Conservation (phyloP, 2,888 invertebrate genomes). For the Clusia tigrina region DNA sequence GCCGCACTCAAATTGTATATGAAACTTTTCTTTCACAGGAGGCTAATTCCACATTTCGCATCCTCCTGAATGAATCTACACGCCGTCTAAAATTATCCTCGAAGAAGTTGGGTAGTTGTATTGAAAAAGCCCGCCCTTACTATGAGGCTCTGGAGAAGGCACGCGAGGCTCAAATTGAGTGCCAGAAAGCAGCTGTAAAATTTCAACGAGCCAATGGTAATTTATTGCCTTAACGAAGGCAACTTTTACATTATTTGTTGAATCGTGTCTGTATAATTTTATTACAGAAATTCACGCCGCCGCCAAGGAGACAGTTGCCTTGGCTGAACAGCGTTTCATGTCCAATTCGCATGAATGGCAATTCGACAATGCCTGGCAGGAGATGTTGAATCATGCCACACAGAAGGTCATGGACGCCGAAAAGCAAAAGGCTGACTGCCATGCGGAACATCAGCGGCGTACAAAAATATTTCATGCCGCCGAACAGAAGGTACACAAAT, state of each 20-base stretch:
- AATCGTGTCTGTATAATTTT: not conserved
- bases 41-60: slow-evolving; percentile 89
- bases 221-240: slow-evolving; percentile 33
- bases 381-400: slow-evolving; percentile 95
- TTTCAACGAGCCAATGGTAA: slow-evolving; percentile 89
- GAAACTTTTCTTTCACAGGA: no score
- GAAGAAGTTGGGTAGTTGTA: slow-evolving; percentile 83
- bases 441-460: slow-evolving; percentile 84
- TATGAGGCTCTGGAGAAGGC: slow-evolving; percentile 85
- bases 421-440: slow-evolving; percentile 86
- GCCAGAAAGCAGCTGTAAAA: slow-evolving; percentile 88
- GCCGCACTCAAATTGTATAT: no score
- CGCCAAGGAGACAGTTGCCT: slow-evolving; percentile 90
- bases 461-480: slow-evolving; percentile 83
- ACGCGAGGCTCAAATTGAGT: slow-evolving; percentile 79
- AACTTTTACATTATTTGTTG: no score
- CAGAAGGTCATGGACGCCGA: slow-evolving; percentile 95
- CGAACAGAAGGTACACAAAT: slow-evolving; percentile 73
- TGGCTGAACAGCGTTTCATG: slow-evolving; percentile 81
- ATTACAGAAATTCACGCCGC: slow-evolving; percentile 83
- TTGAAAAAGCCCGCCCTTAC: slow-evolving; percentile 89
- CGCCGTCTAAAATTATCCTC: slow-evolving; percentile 80
- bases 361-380: slow-evolving; percentile 97
- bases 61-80: slow-evolving; percentile 84
- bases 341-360: slow-evolving; percentile 68